Conservation (phyloP, 2,797 vertebrate genomes). For the Cetoscarus ocellatus region DNA sequence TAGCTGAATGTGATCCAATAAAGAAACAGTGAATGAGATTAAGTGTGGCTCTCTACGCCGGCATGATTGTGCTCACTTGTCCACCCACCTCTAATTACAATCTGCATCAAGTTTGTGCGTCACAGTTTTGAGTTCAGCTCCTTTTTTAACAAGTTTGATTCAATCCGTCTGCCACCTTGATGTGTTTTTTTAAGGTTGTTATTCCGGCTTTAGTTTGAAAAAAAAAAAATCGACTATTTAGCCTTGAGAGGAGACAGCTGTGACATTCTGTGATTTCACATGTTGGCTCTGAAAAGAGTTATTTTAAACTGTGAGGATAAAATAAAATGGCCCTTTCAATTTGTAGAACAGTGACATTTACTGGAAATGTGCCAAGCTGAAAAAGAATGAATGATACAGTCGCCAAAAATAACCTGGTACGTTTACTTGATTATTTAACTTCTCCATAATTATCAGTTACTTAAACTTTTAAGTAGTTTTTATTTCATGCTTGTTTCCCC, state of each 20-base stretch:
- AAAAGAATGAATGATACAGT: neutral
- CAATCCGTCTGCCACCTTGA: constrained; percentile 18
- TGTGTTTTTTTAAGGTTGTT: constrained; percentile 17
- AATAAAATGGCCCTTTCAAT: constrained; percentile 12
- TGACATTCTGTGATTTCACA: constrained; percentile 10
- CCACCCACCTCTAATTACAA: constrained; percentile 57
- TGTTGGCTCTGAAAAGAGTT: neutral
- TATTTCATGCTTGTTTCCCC: no score
- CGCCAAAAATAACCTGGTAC: neutral
- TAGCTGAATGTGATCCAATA: constrained; percentile 18
- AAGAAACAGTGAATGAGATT: constrained; percentile 42
- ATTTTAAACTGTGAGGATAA: neutral
- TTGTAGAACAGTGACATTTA: constrained; percentile 13
- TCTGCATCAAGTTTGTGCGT: constrained; percentile 60
- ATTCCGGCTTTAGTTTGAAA: neutral
- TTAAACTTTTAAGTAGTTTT: no score
- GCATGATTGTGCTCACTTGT: constrained; percentile 22
- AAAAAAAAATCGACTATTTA: neutral
- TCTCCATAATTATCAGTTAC: neutral
- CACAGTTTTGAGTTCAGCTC: constrained; percentile 41
- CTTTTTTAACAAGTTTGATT: constrained; percentile 22
- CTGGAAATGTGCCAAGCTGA: neutral
- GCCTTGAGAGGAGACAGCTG: constrained; percentile 7
- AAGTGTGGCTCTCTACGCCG: constrained; percentile 33
- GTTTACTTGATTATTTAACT: neutral